A percentile compares a stretch with the other conserved stretches of the same genome.
Conservation (phyloP, 2,113 vertebrate species). For the Malaclemys terrapin region DNA sequence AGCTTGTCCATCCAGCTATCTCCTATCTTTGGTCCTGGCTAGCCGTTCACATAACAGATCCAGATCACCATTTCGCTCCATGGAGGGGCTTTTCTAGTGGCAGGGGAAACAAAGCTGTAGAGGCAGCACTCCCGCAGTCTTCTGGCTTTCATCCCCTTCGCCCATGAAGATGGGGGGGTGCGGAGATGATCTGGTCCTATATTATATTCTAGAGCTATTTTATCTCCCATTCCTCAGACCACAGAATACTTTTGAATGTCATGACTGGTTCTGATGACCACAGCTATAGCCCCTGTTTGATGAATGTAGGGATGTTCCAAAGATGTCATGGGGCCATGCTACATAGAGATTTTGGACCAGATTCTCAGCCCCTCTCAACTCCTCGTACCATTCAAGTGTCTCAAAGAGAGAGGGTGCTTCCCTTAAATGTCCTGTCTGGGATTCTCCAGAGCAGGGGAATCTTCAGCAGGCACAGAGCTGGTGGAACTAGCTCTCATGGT, state of each 20-base stretch:
- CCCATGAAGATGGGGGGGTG: neutral
- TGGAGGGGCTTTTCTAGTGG: neutral
- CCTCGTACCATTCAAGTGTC: neutral
- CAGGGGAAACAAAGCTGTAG: neutral
- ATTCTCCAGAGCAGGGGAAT: neutral
- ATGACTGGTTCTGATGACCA: neutral
- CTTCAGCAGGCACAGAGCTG: neutral
- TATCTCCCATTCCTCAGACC: neutral
- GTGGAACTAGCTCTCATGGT: conserved; percentile 19
- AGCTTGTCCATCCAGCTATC: fast-evolving
- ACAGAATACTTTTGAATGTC: neutral
- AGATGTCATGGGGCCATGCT: neutral
- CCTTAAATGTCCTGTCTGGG: neutral
- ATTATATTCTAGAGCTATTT: neutral
- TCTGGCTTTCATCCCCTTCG: neutral
- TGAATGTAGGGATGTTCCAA: neutral
- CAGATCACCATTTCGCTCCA: neutral
- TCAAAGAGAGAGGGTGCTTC: neutral
- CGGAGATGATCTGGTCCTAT: neutral
- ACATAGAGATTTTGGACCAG: neutral
- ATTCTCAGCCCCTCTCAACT: neutral
- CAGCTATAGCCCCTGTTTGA: neutral
- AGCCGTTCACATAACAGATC: neutral
- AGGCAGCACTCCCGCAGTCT: neutral
- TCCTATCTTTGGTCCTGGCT: neutral